Conservation (phyloP, 2,113 vertebrate species). For the Ammodramus savannarum region DNA sequence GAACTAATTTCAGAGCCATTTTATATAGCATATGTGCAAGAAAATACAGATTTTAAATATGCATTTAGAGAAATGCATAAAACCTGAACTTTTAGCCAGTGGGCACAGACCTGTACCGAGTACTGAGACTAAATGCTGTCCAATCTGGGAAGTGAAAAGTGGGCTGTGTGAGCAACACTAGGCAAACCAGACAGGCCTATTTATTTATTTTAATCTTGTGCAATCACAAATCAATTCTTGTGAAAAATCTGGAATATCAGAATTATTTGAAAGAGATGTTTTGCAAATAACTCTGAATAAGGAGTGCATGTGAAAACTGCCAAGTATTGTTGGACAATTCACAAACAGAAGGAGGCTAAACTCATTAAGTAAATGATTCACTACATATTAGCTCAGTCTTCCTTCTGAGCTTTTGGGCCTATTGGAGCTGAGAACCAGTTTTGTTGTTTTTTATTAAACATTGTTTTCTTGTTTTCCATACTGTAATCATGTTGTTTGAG, state of each 20-base stretch:
- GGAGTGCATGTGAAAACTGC: not conserved
- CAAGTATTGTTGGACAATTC: not conserved
- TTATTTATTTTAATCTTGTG: not conserved
- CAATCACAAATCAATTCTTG: not conserved
- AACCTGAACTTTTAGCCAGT: not conserved
- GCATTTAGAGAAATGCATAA: not conserved
- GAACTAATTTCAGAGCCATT: not conserved
- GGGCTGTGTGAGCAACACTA: accelerated
- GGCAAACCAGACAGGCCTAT: not conserved
- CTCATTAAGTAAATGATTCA: not conserved
- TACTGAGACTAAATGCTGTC: not conserved
- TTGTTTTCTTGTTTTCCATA: not conserved
- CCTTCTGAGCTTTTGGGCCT: not conserved
- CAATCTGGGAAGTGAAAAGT: not conserved
- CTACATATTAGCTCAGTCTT: not conserved
- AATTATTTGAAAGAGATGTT: not conserved
- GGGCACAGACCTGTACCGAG: not conserved
- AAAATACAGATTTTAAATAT: not conserved
- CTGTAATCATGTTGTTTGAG: not conserved
- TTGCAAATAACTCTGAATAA: constrained; percentile 5
- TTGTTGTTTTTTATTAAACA: not conserved
- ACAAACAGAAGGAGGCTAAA: not conserved
- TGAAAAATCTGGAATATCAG: not conserved
- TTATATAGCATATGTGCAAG: not conserved
- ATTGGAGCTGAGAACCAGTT: not conserved